A percentile compares a stretch with the other conserved stretches of the same genome.
phyloP scores from a whole-genome alignment of 2,888 invertebrate genomes.

The Creontiades dilutus region DNA sequence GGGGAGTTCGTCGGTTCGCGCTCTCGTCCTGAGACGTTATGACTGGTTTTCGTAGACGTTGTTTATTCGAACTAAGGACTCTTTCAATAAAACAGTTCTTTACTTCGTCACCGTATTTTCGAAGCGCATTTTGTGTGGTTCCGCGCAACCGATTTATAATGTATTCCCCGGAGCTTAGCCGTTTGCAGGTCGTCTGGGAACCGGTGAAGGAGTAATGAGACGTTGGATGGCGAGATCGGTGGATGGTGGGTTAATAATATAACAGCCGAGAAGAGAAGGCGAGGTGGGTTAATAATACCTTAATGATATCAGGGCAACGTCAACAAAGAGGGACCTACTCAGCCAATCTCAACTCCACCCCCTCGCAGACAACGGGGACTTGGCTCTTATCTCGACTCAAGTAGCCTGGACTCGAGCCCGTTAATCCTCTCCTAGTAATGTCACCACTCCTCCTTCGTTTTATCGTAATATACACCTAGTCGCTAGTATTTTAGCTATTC shows the following conservation, averaged over 20 bases:
- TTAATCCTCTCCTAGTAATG: background rate
- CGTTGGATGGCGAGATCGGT: background rate
- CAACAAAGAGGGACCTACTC: slow-evolving; percentile 31
- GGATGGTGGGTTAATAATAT: slow-evolving; percentile 1
- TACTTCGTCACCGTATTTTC: too few species aligned
- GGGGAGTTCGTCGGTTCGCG: too few species aligned
- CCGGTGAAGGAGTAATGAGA: background rate
- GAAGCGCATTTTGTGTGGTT: background rate
- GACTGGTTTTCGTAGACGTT: too few species aligned
- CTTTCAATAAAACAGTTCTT: too few species aligned
- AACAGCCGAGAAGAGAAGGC: background rate
- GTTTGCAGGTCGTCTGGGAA: background rate
- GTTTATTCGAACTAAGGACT: too few species aligned
- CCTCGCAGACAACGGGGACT: background rate
- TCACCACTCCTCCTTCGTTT: background rate
- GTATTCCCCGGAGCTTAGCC: background rate
- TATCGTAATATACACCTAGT: background rate
- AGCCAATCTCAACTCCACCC: background rate
- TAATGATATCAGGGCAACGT: slow-evolving; percentile 23
- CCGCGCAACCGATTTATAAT: background rate
- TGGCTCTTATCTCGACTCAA: background rate
- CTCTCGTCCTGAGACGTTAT: too few species aligned
- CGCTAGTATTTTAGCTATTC: too few species aligned
- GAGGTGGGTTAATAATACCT: slow-evolving; percentile 7
- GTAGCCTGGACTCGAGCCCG: background rate